Percentiles rank a stretch among this genome's conserved stretches.
Conservation (phyloP, 1,140 invertebrate genomes). For the Cotesia glomerata region DNA sequence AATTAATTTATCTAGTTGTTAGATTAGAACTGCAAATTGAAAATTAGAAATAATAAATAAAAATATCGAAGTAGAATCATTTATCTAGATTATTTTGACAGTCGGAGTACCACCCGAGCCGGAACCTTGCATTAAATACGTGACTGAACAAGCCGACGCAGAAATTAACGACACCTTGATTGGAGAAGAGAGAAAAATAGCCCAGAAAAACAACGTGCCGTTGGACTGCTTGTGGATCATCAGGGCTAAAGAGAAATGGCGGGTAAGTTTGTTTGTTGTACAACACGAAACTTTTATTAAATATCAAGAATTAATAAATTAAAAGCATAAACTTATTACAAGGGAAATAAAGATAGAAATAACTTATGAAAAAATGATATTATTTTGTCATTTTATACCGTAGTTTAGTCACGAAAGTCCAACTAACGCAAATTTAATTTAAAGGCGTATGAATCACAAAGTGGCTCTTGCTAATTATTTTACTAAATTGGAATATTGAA, state of each 20-base stretch:
- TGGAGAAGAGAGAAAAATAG: slow-evolving; percentile 60
- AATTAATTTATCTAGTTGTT: slow-evolving; percentile 25
- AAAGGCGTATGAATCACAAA: too few species aligned
- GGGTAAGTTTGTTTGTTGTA: slow-evolving; percentile 62
- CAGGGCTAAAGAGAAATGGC: slow-evolving; percentile 70
- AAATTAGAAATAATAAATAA: slow-evolving; percentile 9
- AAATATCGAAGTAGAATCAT: slow-evolving; percentile 31
- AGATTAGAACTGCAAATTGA: too few species aligned
- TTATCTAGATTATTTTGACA: slow-evolving; percentile 48
- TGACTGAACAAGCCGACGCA: slow-evolving; percentile 62
- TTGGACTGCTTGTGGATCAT: slow-evolving; percentile 86
- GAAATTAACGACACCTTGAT: slow-evolving; percentile 66
- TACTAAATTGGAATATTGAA: not conserved
- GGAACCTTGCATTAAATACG: slow-evolving; percentile 63
- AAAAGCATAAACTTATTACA: not conserved
- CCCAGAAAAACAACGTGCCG: slow-evolving; percentile 65
- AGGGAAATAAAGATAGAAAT: too few species aligned
- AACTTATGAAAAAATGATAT: too few species aligned
- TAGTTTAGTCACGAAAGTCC: too few species aligned
- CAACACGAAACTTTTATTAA: slow-evolving; percentile 9
- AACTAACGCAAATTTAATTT: too few species aligned
- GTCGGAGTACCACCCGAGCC: slow-evolving; percentile 61
- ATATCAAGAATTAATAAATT: not conserved
- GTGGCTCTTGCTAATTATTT: too few species aligned
- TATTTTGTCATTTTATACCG: too few species aligned